These are phyloP conservation scores for Vanessa cardui DNA, from an alignment of 2,888 invertebrate species.

Conservation along the genomic window DNA sequence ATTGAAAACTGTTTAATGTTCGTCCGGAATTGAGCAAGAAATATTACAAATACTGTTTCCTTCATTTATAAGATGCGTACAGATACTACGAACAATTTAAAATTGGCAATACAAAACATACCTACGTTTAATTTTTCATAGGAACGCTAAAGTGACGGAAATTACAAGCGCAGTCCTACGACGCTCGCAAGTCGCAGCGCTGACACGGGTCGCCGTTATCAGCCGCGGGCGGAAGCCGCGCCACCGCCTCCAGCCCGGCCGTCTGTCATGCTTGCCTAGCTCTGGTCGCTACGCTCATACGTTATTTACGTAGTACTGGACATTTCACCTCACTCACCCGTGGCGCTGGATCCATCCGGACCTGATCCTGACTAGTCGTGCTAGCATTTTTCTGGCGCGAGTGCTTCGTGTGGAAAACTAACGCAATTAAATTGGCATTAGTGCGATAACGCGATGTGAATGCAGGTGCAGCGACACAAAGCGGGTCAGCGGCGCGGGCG, in stretches of 20 bases:
- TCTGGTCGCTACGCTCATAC: too few relatives aligned
- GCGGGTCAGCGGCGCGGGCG: slow-evolving; percentile 42
- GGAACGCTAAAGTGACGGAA: not conserved
- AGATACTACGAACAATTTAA: too few relatives aligned
- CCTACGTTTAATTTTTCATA: not conserved
- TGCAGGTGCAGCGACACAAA: slow-evolving; percentile 21
- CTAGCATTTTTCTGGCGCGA: slow-evolving; percentile 6
- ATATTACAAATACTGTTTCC: too few relatives aligned
- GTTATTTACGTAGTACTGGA: not conserved
- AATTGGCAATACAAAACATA: too few relatives aligned
- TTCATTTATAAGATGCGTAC: too few relatives aligned
- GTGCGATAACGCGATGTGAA: slow-evolving; percentile 18
- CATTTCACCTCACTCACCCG: slow-evolving; percentile 14
- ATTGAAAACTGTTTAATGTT: too few relatives aligned
- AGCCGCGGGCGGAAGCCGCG: slow-evolving; percentile 32
- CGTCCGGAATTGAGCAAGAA: too few relatives aligned
- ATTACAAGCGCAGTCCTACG: not conserved
- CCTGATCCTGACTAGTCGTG: not conserved
- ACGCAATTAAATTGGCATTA: slow-evolving; percentile 24
- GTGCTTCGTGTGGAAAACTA: slow-evolving; percentile 8
- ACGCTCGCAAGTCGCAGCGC: not conserved
- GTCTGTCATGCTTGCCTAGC: too few relatives aligned
- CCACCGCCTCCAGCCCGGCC: not conserved
- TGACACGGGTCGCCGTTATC: slow-evolving; percentile 23
- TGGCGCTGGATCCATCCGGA: not conserved